Evolutionary conservation across 2,888 invertebrate species (phyloP), one percentile per base, ranked within the genome.

Genomic region (Sericinus montela): DNA sequence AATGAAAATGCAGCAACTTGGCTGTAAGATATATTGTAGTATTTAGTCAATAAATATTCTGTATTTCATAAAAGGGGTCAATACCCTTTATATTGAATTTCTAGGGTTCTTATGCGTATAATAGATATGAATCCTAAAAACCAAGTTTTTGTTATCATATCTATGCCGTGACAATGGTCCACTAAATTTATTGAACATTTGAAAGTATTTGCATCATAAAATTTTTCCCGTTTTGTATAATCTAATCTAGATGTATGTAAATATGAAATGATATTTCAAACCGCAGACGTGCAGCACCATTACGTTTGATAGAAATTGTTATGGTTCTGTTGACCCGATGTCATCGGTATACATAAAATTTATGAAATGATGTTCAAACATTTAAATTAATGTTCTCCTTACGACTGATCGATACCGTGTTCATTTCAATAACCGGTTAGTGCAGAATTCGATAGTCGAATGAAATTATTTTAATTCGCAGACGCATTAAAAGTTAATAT

Each of bases 321-420:
- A 45, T 32, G 38, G 38, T 38, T 45, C 23, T 30, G 8, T 45
- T 32, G 45, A 45, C 38, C 45, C 38, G 16, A n/a, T 3, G 14
- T 30, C 23, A 32, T 32, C 29, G 15, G 36, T 46, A 40, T 34
- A n/a, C 16, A 47, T 41, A 47, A 36, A 41, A 35, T 28, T 35
- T 16, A 47, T 34, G n/a, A 35, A 47, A 41, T 13, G 13, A 23
- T 14, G 25, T 32, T 15, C 8, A 37, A n/a, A 29, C 16, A 47
- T 47, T 34, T 35, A 46, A 40, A 34, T 40, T 40, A 40, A 46
- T 35, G 28, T 34, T 14, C 15, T 39, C 6, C 38, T 40, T 46
- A 34, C 11, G 7, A 10, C 5, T 11, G 19, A 30, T 38, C 38
- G n/a, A 38, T 38, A 30, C 32, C 5, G 44, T 16, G 3, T 45